Evolutionary conservation across 2,113 vertebrate species (phyloP).

Genomic region (Rhombomys opimus): DNA sequence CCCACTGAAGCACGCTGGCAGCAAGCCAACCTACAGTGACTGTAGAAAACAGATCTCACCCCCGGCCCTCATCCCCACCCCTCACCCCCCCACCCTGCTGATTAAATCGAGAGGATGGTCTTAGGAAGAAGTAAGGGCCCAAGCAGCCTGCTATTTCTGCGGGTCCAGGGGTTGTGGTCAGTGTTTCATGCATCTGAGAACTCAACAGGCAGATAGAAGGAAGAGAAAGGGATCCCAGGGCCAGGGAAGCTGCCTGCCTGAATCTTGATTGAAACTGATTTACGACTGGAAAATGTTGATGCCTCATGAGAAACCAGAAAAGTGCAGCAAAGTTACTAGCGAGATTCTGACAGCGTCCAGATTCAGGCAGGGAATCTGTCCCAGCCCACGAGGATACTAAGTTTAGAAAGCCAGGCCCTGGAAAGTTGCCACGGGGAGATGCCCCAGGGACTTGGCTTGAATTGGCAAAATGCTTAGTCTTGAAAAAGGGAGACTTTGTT

Average conservation of each 20-base stretch:
- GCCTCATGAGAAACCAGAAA: slow-evolving; percentile 58
- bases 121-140: neutral
- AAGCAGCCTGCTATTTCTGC: neutral
- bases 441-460: slow-evolving; percentile 64
- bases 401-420: slow-evolving; percentile 78
- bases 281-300: slow-evolving; percentile 65
- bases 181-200: neutral
- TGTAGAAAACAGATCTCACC: neutral
- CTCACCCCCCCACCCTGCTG: neutral
- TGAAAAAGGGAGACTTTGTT: slow-evolving; percentile 74
- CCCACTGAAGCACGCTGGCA: neutral
- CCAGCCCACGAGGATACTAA: slow-evolving; percentile 48
- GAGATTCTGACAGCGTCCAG: slow-evolving; percentile 62
- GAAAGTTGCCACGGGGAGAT: slow-evolving; percentile 60
- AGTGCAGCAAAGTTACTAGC: slow-evolving; percentile 74
- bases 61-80: neutral
- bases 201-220: neutral
- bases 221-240: neutral
- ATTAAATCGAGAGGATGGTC: neutral
- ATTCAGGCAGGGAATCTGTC: slow-evolving; percentile 56
- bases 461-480: slow-evolving; percentile 68
- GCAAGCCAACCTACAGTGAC: neutral
- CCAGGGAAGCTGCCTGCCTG: neutral
- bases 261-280: slow-evolving; percentile 69
- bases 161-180: neutral